Percentiles rank a stretch among this genome's conserved stretches.
These are phyloP conservation scores for Pandemis corylana DNA, from an alignment of 2,888 invertebrate species.

Conservation along the genomic window DNA sequence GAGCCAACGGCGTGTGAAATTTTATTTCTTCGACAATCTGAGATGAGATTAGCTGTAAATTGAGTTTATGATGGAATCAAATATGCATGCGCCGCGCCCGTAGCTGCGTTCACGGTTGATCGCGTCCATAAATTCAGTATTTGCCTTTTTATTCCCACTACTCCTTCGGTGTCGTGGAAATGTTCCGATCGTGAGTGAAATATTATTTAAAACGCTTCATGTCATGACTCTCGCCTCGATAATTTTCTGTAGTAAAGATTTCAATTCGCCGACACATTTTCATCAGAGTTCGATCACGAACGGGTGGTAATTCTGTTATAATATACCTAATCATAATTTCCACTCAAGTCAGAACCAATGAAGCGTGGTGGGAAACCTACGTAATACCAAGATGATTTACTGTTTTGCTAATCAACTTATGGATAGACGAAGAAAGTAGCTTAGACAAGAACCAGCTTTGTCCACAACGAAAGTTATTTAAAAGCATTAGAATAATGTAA, in stretches of 20 bases:
- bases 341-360: neutral
- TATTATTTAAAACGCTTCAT: conserved; percentile 55
- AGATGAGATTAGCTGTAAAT: conserved; percentile 84
- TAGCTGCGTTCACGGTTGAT: conserved; percentile 68
- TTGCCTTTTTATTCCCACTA: conserved; percentile 66
- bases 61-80: conserved; percentile 82
- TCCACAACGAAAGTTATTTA: too few species aligned
- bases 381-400: too few species aligned
- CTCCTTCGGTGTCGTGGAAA: conserved; percentile 59
- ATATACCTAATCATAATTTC: neutral
- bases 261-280: conserved; percentile 16
- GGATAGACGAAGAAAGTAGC: too few species aligned
- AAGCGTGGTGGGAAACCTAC: neutral
- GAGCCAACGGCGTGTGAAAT: conserved; percentile 79
- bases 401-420: too few species aligned
- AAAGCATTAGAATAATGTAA: too few species aligned
- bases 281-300: neutral
- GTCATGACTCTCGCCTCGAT: conserved; percentile 45
- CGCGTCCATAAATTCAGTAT: conserved; percentile 69
- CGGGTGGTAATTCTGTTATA: neutral
- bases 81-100: conserved; percentile 70
- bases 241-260: conserved; percentile 29
- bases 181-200: conserved; percentile 62
- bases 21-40: conserved; percentile 84
- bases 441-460: too few species aligned